Evolutionary conservation across 2,797 vertebrate genomes (phyloP).

Genomic region (Sebastes steindachneri): DNA sequence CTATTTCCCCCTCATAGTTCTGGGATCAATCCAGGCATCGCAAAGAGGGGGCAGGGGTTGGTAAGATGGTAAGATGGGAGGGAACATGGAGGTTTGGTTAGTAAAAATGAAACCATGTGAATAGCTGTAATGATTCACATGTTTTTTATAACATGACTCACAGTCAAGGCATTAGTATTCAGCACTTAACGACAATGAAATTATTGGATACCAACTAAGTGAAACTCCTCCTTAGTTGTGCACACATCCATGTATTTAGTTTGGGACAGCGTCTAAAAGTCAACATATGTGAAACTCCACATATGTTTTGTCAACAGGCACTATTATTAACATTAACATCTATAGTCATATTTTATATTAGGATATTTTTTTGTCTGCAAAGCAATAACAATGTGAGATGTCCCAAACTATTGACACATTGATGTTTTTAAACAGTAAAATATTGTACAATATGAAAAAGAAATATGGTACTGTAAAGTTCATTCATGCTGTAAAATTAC

Average conservation of each 20-base stretch:
- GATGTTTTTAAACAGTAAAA: not conserved
- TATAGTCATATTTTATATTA: not conserved
- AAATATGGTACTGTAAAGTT: not conserved
- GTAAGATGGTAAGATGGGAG: constrained; percentile 75
- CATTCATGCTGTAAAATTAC: not conserved
- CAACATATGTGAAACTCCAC: constrained; percentile 8
- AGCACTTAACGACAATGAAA: not conserved
- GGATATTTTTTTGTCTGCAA: not conserved
- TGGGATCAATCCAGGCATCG: constrained; percentile 66
- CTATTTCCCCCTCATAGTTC: constrained; percentile 89
- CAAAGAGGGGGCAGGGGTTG: constrained; percentile 67
- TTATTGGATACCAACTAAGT: constrained; percentile 14
- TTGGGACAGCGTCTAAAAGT: constrained; percentile 2
- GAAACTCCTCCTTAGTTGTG: constrained; percentile 21
- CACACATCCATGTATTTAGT: not conserved
- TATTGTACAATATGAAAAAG: not conserved
- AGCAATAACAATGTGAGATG: not conserved
- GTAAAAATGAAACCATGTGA: constrained; percentile 43
- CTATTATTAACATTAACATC: not conserved
- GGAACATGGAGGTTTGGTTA: constrained; percentile 69
- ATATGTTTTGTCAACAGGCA: constrained; percentile 15
- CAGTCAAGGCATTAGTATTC: constrained; percentile 21
- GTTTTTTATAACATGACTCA: constrained; percentile 18
- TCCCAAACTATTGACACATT: constrained; percentile 1
- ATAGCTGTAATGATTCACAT: constrained; percentile 32